Evolutionary conservation across 1,140 invertebrate genomes (phyloP), one percentile per base, ranked within the genome.

Genomic region (Camponotus floridanus): DNA sequence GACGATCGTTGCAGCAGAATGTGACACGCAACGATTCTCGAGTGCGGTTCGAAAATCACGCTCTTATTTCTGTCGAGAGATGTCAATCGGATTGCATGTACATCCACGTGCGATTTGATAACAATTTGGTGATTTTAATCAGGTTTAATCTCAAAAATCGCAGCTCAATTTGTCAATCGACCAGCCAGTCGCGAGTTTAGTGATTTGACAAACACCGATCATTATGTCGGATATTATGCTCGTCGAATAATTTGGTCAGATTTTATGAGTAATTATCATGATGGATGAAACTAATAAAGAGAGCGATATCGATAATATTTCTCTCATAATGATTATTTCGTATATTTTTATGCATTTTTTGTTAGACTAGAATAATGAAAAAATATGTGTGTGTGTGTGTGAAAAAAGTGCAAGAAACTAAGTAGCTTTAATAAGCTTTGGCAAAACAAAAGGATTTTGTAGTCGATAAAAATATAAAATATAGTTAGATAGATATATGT

Each of bases 31-130:
- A 57, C 57, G 51, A 55, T 13, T 11, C 45, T 61, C 26, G 31
- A 15, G 45, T 45, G 33, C 31, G 33, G 13, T 18, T 59, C 68
- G 33, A 7, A 68, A 36, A 65, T 57, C 36, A 26, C 62, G 45
- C 57, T 74, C 67, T 65, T 57, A 59, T 70, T 26, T 48, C 26
- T 26, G 26, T 26, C 65, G 65, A 15, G 45, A n/a, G 36, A 81
- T 81, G 36, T 71, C 21, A 33, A 57, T 57, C 21, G 48, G 6
- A 57, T 55, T 11, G n/a, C 18, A 9, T 15, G 15, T 18, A 36
- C 13, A 67, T 26, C 2, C 33, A 0, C 36, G 51, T 48, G 36
- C 51, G 26, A 21, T n/a, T n/a, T 8, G 51, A 71, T 31, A 3
- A 71, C 61, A 71, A 61, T 18, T 45, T 45, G 9, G 42, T 45